These are phyloP conservation scores for Lysandra coridon DNA, from an alignment of 2,888 invertebrate genomes.

Conservation along the genomic window DNA sequence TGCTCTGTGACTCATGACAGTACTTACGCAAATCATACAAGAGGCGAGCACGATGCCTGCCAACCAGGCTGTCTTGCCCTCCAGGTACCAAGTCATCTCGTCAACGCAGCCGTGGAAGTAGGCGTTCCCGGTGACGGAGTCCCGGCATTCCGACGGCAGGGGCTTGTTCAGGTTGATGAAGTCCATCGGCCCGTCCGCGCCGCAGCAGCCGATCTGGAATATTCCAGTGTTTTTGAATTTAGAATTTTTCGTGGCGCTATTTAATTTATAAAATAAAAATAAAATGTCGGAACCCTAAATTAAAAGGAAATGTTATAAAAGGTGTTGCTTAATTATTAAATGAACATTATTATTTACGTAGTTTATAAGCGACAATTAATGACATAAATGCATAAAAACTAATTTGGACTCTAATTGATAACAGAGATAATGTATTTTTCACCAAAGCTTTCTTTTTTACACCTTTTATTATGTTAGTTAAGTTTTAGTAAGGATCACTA, in stretches of 20 bases:
- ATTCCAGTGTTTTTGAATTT: neutral
- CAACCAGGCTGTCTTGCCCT: conserved; percentile 90
- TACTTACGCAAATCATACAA: conserved; percentile 88
- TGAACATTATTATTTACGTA: too few species aligned
- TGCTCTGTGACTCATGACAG: neutral
- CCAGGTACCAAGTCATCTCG: conserved; percentile 93
- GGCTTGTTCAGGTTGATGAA: conserved; percentile 88
- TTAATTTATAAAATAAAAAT: too few species aligned
- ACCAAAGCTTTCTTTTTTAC: too few species aligned
- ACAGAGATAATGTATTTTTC: too few species aligned
- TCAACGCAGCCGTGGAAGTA: conserved; percentile 94
- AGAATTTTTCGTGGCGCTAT: neutral
- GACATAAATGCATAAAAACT: too few species aligned
- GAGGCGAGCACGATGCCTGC: conserved; percentile 88
- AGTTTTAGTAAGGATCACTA: too few species aligned
- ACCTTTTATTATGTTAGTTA: too few species aligned
- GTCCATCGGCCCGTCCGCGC: conserved; percentile 92
- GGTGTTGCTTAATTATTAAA: too few species aligned
- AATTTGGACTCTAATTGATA: too few species aligned
- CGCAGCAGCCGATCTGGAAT: conserved; percentile 91
- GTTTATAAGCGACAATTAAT: too few species aligned
- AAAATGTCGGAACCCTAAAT: too few species aligned
- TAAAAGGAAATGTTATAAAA: too few species aligned
- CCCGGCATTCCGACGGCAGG: conserved; percentile 90
- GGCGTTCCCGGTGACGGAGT: conserved; percentile 93